Conservation (phyloP, 2,113 vertebrate species). For the Motacilla tschutschensis region DNA sequence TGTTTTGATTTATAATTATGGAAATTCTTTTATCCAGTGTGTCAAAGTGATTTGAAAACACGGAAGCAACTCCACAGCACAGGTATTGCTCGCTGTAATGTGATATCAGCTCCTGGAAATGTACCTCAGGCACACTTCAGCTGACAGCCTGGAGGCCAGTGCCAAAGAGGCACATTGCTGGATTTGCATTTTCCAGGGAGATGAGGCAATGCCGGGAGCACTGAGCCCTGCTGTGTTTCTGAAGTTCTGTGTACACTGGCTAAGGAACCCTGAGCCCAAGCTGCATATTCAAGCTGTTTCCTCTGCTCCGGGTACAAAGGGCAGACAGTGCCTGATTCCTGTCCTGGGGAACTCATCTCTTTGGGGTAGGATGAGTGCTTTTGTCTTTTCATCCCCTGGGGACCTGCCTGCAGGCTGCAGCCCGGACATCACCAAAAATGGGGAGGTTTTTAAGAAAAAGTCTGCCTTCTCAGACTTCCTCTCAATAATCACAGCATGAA, state of each 20-base stretch:
- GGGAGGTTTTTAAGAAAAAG: not conserved
- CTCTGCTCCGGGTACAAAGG: not conserved
- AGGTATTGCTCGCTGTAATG: not conserved
- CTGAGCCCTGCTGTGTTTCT: not conserved
- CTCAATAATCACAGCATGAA: conserved; percentile 12
- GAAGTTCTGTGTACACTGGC: not conserved
- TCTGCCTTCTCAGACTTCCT: not conserved
- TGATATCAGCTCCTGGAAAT: not conserved
- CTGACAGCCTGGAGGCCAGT: not conserved
- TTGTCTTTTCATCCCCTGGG: not conserved
- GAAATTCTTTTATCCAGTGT: not conserved
- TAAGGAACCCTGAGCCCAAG: not conserved
- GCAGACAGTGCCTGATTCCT: not conserved
- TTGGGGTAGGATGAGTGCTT: not conserved
- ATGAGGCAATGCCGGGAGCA: not conserved
- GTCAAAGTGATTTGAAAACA: not conserved
- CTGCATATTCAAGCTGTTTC: not conserved
- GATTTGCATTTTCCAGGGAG: not conserved
- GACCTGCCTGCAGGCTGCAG: not conserved
- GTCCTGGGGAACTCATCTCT: not conserved
- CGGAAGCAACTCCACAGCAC: not conserved
- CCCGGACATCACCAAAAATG: not conserved
- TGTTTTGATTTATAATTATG: not conserved
- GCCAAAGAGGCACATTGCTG: not conserved
- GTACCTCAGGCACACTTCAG: not conserved